Percentiles rank a stretch among this genome's conserved stretches.
phyloP scores from a whole-genome alignment of 2,888 invertebrate species.

The Lepidochrysops patricia region DNA sequence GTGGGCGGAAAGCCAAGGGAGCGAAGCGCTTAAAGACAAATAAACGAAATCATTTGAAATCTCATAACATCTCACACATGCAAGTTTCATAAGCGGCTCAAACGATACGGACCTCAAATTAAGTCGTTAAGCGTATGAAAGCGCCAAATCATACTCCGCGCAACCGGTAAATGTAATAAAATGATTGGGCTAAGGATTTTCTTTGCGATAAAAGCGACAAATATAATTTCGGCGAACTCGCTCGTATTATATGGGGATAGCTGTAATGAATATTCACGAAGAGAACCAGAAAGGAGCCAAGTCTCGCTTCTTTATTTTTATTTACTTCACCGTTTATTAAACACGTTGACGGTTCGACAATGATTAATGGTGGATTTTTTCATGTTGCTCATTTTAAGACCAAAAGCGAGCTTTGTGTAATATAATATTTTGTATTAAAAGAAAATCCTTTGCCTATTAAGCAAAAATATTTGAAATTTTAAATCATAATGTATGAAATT shows the following conservation, averaged over 20 bases:
- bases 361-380: constrained; percentile 8
- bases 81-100: constrained; percentile 8
- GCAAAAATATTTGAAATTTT: neutral
- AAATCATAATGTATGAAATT: neutral
- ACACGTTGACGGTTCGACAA: constrained; percentile 8
- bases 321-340: constrained; percentile 11
- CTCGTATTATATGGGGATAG: constrained; percentile 24
- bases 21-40: constrained; percentile 7
- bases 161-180: constrained; percentile 22
- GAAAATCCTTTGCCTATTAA: constrained; percentile 1
- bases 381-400: constrained; percentile 1
- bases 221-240: constrained; percentile 23
- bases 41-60: neutral
- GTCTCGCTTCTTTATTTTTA: constrained; percentile 10
- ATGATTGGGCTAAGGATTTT: constrained; percentile 27
- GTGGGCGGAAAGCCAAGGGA: neutral
- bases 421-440: neutral
- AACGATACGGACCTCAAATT: constrained; percentile 9
- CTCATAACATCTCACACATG: constrained; percentile 5
- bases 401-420: neutral
- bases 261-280: constrained; percentile 27
- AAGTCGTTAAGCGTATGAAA: constrained; percentile 24
- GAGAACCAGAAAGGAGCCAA: constrained; percentile 6
- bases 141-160: constrained; percentile 20
- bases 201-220: constrained; percentile 23